Percentiles rank a stretch among this genome's conserved stretches.
These are phyloP conservation scores for Thinocorus orbignyianus DNA, from an alignment of 2,113 vertebrate species.

Conservation along the genomic window DNA sequence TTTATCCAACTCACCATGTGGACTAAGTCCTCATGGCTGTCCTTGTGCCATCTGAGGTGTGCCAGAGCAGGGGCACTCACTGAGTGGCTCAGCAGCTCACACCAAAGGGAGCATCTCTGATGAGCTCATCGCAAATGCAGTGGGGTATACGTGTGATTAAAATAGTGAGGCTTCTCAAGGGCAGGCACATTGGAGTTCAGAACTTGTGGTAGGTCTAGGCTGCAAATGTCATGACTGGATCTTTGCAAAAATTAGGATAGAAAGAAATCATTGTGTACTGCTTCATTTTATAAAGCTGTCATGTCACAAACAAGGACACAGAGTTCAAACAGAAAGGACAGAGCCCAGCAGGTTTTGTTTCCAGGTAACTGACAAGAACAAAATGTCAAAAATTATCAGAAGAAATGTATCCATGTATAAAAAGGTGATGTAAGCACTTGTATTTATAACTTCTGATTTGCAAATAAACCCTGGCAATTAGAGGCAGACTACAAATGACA, in stretches of 20 bases:
- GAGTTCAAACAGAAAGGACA: not conserved
- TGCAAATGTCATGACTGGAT: not conserved
- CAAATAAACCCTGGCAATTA: slow-evolving; percentile 44
- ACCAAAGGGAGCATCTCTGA: not conserved
- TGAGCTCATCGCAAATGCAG: not conserved
- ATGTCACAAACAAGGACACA: not conserved
- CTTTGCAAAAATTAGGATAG: not conserved
- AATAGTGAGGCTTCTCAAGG: not conserved
- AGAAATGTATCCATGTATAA: not conserved
- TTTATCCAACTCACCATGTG: not conserved
- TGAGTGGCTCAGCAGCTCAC: not conserved
- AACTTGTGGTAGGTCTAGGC: not conserved
- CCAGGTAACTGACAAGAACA: not conserved
- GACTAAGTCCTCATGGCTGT: not conserved
- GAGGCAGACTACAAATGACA: not conserved
- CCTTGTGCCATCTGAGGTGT: not conserved
- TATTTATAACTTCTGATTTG: not conserved
- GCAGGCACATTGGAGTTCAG: not conserved
- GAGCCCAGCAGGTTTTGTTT: not conserved
- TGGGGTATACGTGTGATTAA: not conserved
- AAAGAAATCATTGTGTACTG: not conserved
- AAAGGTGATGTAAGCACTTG: not conserved
- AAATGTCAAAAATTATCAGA: not conserved
- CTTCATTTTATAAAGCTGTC: not conserved
- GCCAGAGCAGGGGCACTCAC: not conserved